Evolutionary conservation across 2,888 invertebrate species (phyloP), one percentile per base, ranked within the genome.

Genomic region (Erebia aethiops): DNA sequence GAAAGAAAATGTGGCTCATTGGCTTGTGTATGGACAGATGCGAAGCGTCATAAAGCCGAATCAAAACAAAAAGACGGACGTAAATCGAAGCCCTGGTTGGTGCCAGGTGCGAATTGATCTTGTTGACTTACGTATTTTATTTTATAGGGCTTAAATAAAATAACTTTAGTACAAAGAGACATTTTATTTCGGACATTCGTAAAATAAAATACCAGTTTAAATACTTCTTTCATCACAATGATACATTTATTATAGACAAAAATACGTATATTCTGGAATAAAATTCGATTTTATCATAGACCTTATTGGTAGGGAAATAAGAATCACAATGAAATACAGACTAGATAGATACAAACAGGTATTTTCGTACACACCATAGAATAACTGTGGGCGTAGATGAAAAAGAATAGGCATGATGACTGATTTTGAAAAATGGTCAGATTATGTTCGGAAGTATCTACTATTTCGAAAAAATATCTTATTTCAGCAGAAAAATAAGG

Each of bases 181-280:
- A 86, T 84, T 92, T 91, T 92, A 92, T 91, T 62, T 92, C 81
- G 87, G 89, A 92, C 86, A 88, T 90, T 43, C 89, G 89, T 92
- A 91, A 91, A 92, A 78, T 86, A 87, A 92, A 91, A 90, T 89
- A 91, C 80, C 89, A 91, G 88, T 81, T 86, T 89, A 89, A 87
- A 84, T 87, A 87, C 49, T 62, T 81, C 16, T 49, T 83, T 82
- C 78, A 86, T 81, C 85, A 89, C 89, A 88, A 84, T 82, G 82
- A 88, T 85, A 87, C 87, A 88, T 85, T 89, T 87, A 89, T n/a
- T 81, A 87, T 87, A 91, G 89, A 88, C 85, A 89, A 90, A 90
- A 89, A 90, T 88, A 92, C 87, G 88, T 90, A 89, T 88, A 86
- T 86, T 86, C 84, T 84, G 83, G 87, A 88, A 87, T 90, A 87